Evolutionary conservation across 2,888 invertebrate species (phyloP).

Genomic region (Altica lythri): DNA sequence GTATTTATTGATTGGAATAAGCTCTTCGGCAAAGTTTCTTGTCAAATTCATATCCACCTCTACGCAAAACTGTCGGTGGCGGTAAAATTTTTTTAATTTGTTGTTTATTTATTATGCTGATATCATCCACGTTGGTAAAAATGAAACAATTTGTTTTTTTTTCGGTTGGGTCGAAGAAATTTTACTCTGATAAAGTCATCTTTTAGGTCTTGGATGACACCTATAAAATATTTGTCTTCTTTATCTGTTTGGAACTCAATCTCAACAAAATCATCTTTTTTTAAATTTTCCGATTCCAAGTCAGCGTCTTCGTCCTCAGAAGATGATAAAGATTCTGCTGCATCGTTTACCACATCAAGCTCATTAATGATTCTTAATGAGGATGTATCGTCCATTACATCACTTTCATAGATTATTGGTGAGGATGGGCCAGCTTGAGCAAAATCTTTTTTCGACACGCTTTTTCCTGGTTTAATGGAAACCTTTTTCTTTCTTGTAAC

Average conservation of each 20-base stretch:
- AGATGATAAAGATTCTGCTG: conserved; percentile 1
- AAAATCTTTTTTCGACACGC: neutral
- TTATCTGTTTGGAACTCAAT: too few relatives aligned
- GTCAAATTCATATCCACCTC: neutral
- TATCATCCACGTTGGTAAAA: too few relatives aligned
- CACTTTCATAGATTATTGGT: too few relatives aligned
- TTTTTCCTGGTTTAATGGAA: neutral
- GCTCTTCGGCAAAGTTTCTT: neutral
- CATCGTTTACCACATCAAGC: neutral
- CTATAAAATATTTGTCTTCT: too few relatives aligned
- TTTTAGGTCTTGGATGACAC: too few relatives aligned
- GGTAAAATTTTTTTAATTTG: neutral
- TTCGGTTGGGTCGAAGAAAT: neutral
- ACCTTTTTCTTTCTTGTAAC: neutral
- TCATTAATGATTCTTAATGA: neutral
- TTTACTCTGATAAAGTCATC: neutral
- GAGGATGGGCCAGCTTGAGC: too few relatives aligned
- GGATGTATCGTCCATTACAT: too few relatives aligned
- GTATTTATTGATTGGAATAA: neutral
- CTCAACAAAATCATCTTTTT: too few relatives aligned
- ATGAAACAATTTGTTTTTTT: neutral
- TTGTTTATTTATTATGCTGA: too few relatives aligned
- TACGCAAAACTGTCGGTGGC: neutral
- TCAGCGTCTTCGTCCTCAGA: conserved; percentile 3
- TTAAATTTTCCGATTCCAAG: neutral